These are phyloP conservation scores for Zaprionus lachaisei DNA, from an alignment of 1,140 invertebrate species.

Conservation along the genomic window DNA sequence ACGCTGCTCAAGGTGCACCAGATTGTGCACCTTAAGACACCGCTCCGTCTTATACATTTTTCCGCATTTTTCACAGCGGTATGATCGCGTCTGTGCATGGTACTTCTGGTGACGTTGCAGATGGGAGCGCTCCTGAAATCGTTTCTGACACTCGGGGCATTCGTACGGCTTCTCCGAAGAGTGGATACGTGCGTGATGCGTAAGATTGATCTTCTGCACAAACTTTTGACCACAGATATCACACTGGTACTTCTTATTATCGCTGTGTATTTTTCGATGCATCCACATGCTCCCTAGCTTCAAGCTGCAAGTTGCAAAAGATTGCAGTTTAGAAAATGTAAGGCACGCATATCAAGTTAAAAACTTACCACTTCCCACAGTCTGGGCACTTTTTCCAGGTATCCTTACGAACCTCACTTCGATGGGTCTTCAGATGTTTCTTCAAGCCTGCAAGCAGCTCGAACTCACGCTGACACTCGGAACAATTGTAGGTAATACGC, in stretches of 20 bases:
- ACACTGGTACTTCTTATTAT: conserved; percentile 85
- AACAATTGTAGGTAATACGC: conserved; percentile 69
- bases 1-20: conserved; percentile 84
- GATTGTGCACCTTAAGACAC: conserved; percentile 85
- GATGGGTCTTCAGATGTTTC: conserved; percentile 80
- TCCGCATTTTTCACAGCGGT: conserved; percentile 85
- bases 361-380: conserved; percentile 86
- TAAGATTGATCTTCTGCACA: conserved; percentile 86
- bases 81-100: conserved; percentile 85
- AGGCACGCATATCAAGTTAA: background rate
- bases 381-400: conserved; percentile 85
- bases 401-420: conserved; percentile 74
- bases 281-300: conserved; percentile 85
- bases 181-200: conserved; percentile 86
- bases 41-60: conserved; percentile 86
- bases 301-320: conserved; percentile 69
- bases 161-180: conserved; percentile 87
- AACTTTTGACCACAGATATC: conserved; percentile 86
- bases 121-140: conserved; percentile 85
- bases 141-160: conserved; percentile 87
- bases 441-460: conserved; percentile 69
- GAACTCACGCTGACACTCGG: conserved; percentile 77
- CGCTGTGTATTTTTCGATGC: conserved; percentile 85
- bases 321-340: background rate
- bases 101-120: conserved; percentile 85